These are phyloP conservation scores for Etheostoma nigrum DNA, from an alignment of 2,797 vertebrate species.

Conservation along the genomic window DNA sequence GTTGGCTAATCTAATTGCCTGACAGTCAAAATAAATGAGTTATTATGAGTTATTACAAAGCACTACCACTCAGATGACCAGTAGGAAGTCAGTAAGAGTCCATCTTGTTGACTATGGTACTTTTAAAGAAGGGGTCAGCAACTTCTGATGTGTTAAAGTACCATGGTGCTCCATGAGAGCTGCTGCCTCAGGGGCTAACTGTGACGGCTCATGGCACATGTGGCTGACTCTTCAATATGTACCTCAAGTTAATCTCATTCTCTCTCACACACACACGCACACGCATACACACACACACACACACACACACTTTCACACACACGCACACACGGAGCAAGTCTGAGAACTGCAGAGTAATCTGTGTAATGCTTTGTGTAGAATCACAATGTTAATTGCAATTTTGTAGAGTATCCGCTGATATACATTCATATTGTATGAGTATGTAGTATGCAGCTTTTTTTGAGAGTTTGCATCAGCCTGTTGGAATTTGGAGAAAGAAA, in stretches of 20 bases:
- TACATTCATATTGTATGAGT: background rate
- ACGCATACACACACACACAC: constrained; percentile 7
- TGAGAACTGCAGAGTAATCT: too few species aligned
- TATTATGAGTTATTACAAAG: background rate
- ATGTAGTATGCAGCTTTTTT: background rate
- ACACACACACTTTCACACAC: constrained; percentile 1
- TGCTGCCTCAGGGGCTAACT: constrained; percentile 47
- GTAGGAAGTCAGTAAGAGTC: background rate
- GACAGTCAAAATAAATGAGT: constrained; percentile 17
- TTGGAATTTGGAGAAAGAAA: background rate
- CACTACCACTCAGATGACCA: background rate
- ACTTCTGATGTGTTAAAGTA: constrained; percentile 34
- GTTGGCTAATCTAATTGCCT: constrained; percentile 4
- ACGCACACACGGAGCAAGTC: background rate
- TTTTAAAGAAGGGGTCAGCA: constrained; percentile 24
- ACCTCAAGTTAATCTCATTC: constrained; percentile 36
- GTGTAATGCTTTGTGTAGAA: background rate
- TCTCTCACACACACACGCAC: background rate
- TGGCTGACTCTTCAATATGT: constrained; percentile 53
- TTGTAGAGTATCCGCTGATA: constrained; percentile 2
- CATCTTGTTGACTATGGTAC: background rate
- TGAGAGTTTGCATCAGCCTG: background rate
- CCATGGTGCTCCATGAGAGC: constrained; percentile 12
- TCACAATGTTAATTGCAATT: constrained; percentile 18
- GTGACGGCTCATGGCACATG: constrained; percentile 41